Base-by-base conservation (phyloP, 2,797 vertebrate species). In the Gallirallus australis region DNA sequence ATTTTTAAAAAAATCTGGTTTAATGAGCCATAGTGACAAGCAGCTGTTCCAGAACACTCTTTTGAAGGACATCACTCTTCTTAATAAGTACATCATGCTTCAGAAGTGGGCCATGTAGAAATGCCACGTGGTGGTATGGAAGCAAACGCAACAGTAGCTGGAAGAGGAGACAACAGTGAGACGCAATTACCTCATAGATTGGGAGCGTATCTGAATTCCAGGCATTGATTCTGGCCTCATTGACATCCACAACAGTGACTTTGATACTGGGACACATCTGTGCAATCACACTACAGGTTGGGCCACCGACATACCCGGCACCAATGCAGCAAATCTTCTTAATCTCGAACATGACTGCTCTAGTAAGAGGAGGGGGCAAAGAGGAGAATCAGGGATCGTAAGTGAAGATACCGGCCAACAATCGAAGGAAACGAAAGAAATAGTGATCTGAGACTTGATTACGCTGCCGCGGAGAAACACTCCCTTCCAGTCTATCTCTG, bases 291-390 rank as follows among this genome's bases (percentile, higher is more conserved):
- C 99, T 99, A 94, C 99, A 99, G 1, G 99, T 99, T 16, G 99
- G 99, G 17, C 99, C 99, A 35, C 99, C 99, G 1, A 99, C 99
- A 31, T 99, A 99, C 48, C 99, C 99, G 7, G 99, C 99, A 18
- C 99, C 99, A 7, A 99, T 99, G 94, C 99, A 99, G 92, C 99
- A 99, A 89, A 99, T 99, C 97, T 98, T 99, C 97, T 98, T 99
- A 83, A 99, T 99, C 96, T 99, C 97, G 96, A 99, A 99, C 99
- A 99, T 99, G 98, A 81, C 40, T 86, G 76, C 54, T 69, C 97
- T 98, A 56, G 33, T 37, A 80, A 42, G 52, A 54, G 54, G 12
- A 71, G 5, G n/a, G 23, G 6, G 35, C 21, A 4, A 9, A 28
- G 33, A 19, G 7, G 27, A 66, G 48, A 78, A 78, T 2, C 11